These are phyloP conservation scores for Idaea straminata DNA, from an alignment of 2,888 invertebrate genomes.

Conservation along the genomic window DNA sequence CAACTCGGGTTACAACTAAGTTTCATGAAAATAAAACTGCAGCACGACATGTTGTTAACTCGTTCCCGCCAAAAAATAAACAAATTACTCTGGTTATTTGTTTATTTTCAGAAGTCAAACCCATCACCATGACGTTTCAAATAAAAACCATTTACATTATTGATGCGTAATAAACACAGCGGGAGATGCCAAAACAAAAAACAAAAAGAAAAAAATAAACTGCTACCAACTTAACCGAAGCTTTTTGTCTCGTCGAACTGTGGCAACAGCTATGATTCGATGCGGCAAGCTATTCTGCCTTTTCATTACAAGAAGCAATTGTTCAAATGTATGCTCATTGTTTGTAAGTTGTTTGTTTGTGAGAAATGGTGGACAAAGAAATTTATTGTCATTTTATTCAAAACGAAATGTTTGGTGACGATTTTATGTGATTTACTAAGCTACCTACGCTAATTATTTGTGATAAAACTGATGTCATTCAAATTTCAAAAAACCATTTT, in stretches of 20 bases:
- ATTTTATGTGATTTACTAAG: neutral
- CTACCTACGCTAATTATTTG: neutral
- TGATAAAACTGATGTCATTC: neutral
- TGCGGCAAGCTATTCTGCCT: neutral
- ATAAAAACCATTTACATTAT: neutral
- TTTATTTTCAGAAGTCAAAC: neutral
- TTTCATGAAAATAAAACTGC: too few species aligned
- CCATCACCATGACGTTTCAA: neutral
- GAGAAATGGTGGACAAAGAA: neutral
- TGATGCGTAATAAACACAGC: neutral
- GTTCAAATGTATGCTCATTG: neutral
- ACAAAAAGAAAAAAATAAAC: constrained; percentile 12
- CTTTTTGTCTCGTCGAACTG: constrained; percentile 9
- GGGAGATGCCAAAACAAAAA: constrained; percentile 1
- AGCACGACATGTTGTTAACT: too few species aligned
- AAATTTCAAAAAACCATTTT: neutral
- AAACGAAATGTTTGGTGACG: neutral
- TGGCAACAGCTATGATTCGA: constrained; percentile 24
- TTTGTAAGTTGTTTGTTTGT: neutral
- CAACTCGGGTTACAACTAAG: too few species aligned
- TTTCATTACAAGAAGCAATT: neutral
- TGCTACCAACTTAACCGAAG: constrained; percentile 18
- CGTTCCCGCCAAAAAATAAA: too few species aligned
- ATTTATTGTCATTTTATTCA: neutral
- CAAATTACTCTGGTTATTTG: too few species aligned